Conservation (phyloP, 30 jellyfish, hydroid and myxozoan species). For the Cassiopea andromeda region DNA sequence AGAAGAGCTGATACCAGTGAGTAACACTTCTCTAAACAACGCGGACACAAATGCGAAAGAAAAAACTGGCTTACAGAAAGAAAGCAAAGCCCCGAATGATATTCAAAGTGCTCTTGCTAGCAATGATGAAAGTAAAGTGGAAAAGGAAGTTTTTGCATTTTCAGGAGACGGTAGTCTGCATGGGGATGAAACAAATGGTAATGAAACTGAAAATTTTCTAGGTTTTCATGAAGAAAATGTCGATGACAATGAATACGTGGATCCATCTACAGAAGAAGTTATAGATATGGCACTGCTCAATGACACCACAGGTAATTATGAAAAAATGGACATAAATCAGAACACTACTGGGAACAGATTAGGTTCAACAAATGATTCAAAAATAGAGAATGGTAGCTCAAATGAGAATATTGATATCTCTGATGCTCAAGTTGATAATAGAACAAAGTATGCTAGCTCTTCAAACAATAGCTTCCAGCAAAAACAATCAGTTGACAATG, state of each 20-base stretch:
- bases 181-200: neutral
- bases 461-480: neutral
- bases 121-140: neutral
- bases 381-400: neutral
- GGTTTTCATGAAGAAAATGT: neutral
- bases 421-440: neutral
- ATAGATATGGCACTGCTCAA: neutral
- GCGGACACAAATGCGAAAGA: neutral
- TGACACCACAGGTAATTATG: neutral
- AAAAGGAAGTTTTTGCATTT: no score
- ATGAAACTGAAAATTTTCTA: neutral
- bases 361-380: neutral
- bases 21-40: neutral
- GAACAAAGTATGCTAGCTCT: neutral
- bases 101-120: neutral
- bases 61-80: neutral
- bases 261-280: constrained; percentile 2
- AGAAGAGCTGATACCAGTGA: neutral
- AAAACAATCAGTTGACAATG: neutral
- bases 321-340: neutral
- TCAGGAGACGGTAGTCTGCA: neutral
- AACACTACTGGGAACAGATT: neutral
- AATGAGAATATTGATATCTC: neutral
- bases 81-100: neutral
- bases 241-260: constrained; percentile 19